A percentile compares a stretch with the other conserved stretches of the same genome.
Evolutionary conservation across 2,888 invertebrate species (phyloP).

Genomic region (Agrotis exclamationis): DNA sequence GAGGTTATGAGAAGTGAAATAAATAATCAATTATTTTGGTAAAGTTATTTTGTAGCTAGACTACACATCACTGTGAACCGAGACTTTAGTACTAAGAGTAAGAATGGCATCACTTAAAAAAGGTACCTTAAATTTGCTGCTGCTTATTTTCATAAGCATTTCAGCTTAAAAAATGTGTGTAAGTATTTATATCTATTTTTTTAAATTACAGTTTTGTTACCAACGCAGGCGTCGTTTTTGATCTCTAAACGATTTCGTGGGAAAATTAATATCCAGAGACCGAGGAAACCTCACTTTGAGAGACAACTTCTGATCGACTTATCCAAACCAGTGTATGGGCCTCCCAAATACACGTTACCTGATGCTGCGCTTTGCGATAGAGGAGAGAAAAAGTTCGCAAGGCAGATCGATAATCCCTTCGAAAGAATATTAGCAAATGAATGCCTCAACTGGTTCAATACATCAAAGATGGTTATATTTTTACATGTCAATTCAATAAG

Average conservation of each 20-base stretch:
- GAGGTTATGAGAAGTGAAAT: constrained; percentile 24
- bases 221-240: constrained; percentile 82
- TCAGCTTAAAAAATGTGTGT: neutral
- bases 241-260: constrained; percentile 93
- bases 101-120: constrained; percentile 58
- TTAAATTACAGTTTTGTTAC: constrained; percentile 83
- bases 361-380: constrained; percentile 90
- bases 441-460: constrained; percentile 93
- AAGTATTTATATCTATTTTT: constrained; percentile 2
- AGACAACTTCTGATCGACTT: constrained; percentile 92
- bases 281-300: constrained; percentile 93
- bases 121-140: constrained; percentile 39
- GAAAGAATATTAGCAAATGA: constrained; percentile 94
- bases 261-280: constrained; percentile 95
- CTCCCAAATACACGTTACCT: constrained; percentile 85
- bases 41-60: neutral
- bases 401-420: constrained; percentile 93
- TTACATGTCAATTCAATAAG: constrained; percentile 94
- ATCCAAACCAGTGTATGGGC: constrained; percentile 92
- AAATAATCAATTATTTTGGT: constrained; percentile 9
- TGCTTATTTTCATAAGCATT: neutral
- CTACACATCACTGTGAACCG: neutral
- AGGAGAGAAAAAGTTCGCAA: constrained; percentile 66
- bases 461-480: constrained; percentile 93
- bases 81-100: neutral